Base-by-base conservation (phyloP, 2,113 vertebrate species). In the Puma concolor region DNA sequence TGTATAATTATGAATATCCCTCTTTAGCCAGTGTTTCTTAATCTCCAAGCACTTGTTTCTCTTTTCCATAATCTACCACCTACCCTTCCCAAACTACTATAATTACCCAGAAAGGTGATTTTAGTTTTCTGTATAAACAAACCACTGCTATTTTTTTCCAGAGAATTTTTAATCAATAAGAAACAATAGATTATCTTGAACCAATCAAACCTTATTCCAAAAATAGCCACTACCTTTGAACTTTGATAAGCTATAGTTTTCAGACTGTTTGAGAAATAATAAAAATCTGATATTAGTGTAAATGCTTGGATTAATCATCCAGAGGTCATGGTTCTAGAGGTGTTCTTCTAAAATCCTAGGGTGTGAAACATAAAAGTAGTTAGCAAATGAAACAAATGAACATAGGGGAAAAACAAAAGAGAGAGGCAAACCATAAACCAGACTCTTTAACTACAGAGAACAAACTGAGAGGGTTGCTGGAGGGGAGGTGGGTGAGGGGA, bases 261-360 rank as follows among this genome's bases (percentile, higher is more conserved):
- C 54, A 90, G 38, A 88, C 85, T 60, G 4, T 80, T 64, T 90
- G 48, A 94, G 36, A 38, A 91, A 54, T 31, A 87, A 66, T 13
- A 60, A 64, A 57, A 95, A 76, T 29, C 9, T 69, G 3, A 4
- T 81, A 3, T 88, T 80, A 88, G 31, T 64, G 5, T 88, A 88
- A 91, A 84, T 76, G 31, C 17, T 89, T 95, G 25, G 77, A 50
- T 91, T 85, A 69, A 72, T 95, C 64, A 72, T n/a, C 31, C 33
- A 79, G 38, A 95, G 27, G 67, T 84, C 41, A 93, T 12, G 6
- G 48, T 85, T 74, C 41, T 88, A 36, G 33, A 77, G 2, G 2
- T 84, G 17, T 19, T 89, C 33, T 90, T 63, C 12, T 88, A 86
- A 91, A 94, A 80, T 94, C 13, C 21, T 71, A 1, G 5, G 14